Evolutionary conservation across 2,888 invertebrate genomes (phyloP).

Genomic region (Rhorus exstirpatorius): DNA sequence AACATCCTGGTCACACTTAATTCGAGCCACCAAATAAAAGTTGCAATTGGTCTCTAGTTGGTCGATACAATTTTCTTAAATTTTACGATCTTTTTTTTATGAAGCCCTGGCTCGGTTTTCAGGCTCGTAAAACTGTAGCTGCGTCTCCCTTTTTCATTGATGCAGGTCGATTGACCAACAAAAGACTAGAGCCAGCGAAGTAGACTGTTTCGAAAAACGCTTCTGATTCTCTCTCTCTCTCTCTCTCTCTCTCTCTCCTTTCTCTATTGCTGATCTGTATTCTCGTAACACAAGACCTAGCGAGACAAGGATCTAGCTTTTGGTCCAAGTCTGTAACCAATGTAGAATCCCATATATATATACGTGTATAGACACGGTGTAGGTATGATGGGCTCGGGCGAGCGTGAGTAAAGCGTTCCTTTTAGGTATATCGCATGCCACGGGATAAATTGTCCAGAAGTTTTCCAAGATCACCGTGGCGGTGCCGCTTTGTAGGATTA

Average conservation of each 20-base stretch:
- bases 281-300: conserved; percentile 35
- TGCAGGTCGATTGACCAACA: conserved; percentile 41
- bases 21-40: not conserved
- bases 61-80: conserved; percentile 11
- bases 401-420: conserved; percentile 73
- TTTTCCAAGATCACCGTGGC: conserved; percentile 77
- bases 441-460: conserved; percentile 82
- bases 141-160: conserved; percentile 9
- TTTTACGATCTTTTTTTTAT: conserved; percentile 23
- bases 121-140: conserved; percentile 21
- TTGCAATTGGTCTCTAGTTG: not conserved
- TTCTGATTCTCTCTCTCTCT: conserved; percentile 20
- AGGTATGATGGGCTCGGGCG: conserved; percentile 65
- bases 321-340: conserved; percentile 27
- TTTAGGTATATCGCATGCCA: conserved; percentile 78
- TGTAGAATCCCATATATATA: conserved; percentile 17
- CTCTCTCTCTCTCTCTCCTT: conserved; percentile 15
- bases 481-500: conserved; percentile 82
- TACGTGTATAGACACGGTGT: conserved; percentile 24
- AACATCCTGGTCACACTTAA: not conserved
- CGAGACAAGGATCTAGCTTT: conserved; percentile 64
- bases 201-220: conserved; percentile 22
- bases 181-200: conserved; percentile 4
- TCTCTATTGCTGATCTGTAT: not conserved
- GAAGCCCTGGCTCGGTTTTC: not conserved